Conservation (phyloP, 2,888 invertebrate genomes). For the Andrena dorsata region DNA sequence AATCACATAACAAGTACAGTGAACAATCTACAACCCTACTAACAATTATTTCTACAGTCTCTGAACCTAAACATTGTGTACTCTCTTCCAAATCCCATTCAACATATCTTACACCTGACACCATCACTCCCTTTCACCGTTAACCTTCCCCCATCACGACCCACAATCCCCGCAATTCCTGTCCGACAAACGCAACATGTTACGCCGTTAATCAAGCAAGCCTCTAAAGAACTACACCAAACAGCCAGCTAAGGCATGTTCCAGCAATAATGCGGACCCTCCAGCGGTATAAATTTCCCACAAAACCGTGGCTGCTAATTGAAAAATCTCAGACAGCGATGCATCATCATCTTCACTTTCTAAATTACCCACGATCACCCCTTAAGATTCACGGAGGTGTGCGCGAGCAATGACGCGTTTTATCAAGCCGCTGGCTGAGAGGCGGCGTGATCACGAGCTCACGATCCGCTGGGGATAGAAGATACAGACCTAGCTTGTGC, state of each 20-base stretch:
- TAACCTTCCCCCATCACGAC: constrained; percentile 2
- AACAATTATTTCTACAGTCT: too few species aligned
- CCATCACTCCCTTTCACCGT: background rate
- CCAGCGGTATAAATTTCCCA: constrained; percentile 57
- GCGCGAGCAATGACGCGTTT: constrained; percentile 60
- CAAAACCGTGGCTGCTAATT: constrained; percentile 58
- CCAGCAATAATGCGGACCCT: constrained; percentile 28
- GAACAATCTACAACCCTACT: too few species aligned
- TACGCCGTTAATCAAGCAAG: constrained; percentile 42
- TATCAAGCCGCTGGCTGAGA: constrained; percentile 58
- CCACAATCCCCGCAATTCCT: constrained; percentile 35
- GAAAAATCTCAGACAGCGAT: constrained; percentile 60
- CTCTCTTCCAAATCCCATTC: background rate
- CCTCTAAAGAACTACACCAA: constrained; percentile 17
- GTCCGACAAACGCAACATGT: constrained; percentile 37
- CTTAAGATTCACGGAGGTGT: constrained; percentile 38
- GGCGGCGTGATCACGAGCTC: constrained; percentile 69
- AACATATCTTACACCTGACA: background rate
- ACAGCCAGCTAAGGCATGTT: constrained; percentile 11
- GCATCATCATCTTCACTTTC: constrained; percentile 64
- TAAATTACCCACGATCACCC: constrained; percentile 56
- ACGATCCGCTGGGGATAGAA: constrained; percentile 47
- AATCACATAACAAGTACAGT: too few species aligned
- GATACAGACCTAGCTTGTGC: constrained; percentile 23
- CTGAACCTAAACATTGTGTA: too few species aligned